Evolutionary conservation across 2,113 vertebrate genomes (phyloP), one percentile per base, ranked within the genome.

Genomic region (Orcinus orca): DNA sequence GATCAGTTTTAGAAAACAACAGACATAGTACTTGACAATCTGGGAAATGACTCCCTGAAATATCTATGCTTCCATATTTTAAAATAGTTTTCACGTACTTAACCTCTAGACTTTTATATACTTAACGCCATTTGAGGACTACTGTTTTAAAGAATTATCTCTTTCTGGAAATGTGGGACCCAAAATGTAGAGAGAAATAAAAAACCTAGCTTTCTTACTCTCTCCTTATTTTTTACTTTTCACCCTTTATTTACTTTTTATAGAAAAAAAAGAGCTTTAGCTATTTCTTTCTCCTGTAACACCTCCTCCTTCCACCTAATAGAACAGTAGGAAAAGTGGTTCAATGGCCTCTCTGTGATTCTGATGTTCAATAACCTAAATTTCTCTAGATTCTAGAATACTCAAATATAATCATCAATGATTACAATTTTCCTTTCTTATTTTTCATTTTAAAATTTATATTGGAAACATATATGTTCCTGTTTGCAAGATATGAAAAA

Each of bases 391-490:
- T 23, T 50, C 36, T 65, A 82, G 31, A 33, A 41, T 80, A 62
- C 3, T 76, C 76, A 85, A 25, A 76, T 88, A 47, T 18, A 63
- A 38, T 63, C 41, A 73, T 47, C 58, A 41, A 2, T 15, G 29
- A 55, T 36, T 47, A n/a, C 1, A 62, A 38, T 25, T 73, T 6
- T 38, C 29, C 63, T 55, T 80, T 86, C n/a, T 86, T 71, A 63
- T 33, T 60, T 77, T 80, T 81, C n/a, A 47, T 74, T 89, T 90
- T 67, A 53, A 93, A 95, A 92, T 73, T n/a, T 65, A 31, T 68
- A 41, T 58, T 86, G 65, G 65, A 95, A 81, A 88, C 6, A 7
- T 80, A 58, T 26, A 76, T n/a, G 15, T 36, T 38, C 65, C 60
- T 13, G 3, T 95, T 77, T 81, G n/a, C 3, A 89, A 85, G 2